Conservation (phyloP, 2,797 vertebrate species). For the Liasis olivaceus region DNA sequence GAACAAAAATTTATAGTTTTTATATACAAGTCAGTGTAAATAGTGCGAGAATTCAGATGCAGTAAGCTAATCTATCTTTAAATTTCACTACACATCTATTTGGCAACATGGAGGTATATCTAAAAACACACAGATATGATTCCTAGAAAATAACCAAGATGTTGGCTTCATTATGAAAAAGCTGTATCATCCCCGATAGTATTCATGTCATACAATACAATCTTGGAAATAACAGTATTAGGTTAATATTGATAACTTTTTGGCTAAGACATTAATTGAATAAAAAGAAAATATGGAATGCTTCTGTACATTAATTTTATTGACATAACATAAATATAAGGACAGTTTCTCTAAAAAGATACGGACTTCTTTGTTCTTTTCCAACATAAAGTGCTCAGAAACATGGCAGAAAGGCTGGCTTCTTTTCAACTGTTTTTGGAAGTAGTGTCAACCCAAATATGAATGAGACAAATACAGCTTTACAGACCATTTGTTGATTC, state of each 20-base stretch:
- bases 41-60: slow-evolving; percentile 62
- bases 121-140: slow-evolving; percentile 65
- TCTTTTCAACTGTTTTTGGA: slow-evolving; percentile 28
- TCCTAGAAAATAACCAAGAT: slow-evolving; percentile 64
- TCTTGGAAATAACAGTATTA: slow-evolving; percentile 52
- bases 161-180: slow-evolving; percentile 58
- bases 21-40: slow-evolving; percentile 63
- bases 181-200: slow-evolving; percentile 60
- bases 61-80: slow-evolving; percentile 68
- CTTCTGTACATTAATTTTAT: slow-evolving; percentile 68
- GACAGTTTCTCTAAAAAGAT: slow-evolving; percentile 65
- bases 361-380: slow-evolving; percentile 58
- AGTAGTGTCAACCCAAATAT: slow-evolving; percentile 52
- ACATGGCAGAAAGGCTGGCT: slow-evolving; percentile 52
- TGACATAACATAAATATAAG: slow-evolving; percentile 71
- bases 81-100: slow-evolving; percentile 69
- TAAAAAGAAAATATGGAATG: slow-evolving; percentile 66
- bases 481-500: slow-evolving; percentile 47
- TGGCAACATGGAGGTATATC: slow-evolving; percentile 77
- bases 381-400: slow-evolving; percentile 78
- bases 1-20: slow-evolving; percentile 59
- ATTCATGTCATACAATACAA: slow-evolving; percentile 56
- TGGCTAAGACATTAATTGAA: slow-evolving; percentile 69
- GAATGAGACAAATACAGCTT: slow-evolving; percentile 1
- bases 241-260: slow-evolving; percentile 61